Conservation (phyloP, 1,140 invertebrate genomes). For the Drosophila guanche region DNA sequence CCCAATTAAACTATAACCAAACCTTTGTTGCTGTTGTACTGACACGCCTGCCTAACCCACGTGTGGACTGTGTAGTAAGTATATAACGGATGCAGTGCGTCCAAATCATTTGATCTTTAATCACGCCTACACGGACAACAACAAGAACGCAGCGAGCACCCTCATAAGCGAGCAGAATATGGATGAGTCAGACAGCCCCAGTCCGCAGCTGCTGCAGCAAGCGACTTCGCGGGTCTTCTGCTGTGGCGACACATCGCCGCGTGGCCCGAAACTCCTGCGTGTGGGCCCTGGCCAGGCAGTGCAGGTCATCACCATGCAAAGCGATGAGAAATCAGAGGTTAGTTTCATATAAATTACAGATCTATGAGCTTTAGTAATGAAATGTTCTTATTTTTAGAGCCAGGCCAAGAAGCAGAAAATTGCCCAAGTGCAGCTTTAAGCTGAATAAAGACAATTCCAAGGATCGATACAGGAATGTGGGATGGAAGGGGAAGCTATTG, state of each 20-base stretch:
- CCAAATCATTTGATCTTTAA: slow-evolving; percentile 69
- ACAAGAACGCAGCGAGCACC: slow-evolving; percentile 46
- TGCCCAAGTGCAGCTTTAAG: slow-evolving; percentile 61
- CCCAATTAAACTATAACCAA: slow-evolving; percentile 44
- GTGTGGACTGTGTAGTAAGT: slow-evolving; percentile 73
- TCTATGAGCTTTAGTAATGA: not conserved
- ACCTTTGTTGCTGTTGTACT: slow-evolving; percentile 63
- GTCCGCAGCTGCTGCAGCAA: slow-evolving; percentile 49
- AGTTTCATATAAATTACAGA: not conserved
- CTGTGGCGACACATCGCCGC: slow-evolving; percentile 63
- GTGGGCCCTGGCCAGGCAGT: slow-evolving; percentile 75
- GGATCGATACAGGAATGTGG: slow-evolving; percentile 46
- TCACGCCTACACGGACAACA: slow-evolving; percentile 67
- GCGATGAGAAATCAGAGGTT: slow-evolving; percentile 46
- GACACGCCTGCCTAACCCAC: slow-evolving; percentile 47
- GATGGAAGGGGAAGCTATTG: slow-evolving; percentile 28
- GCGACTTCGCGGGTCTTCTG: slow-evolving; percentile 68
- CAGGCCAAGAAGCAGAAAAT: slow-evolving; percentile 69
- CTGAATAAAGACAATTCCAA: not conserved
- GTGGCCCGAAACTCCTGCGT: slow-evolving; percentile 56
- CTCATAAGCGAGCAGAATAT: slow-evolving; percentile 56
- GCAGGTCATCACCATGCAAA: slow-evolving; percentile 68
- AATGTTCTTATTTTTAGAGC: slow-evolving; percentile 23
- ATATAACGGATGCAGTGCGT: slow-evolving; percentile 77
- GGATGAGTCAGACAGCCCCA: slow-evolving; percentile 74